Conservation (phyloP, 2,797 vertebrate genomes). For the Toxotes lorentzi region DNA sequence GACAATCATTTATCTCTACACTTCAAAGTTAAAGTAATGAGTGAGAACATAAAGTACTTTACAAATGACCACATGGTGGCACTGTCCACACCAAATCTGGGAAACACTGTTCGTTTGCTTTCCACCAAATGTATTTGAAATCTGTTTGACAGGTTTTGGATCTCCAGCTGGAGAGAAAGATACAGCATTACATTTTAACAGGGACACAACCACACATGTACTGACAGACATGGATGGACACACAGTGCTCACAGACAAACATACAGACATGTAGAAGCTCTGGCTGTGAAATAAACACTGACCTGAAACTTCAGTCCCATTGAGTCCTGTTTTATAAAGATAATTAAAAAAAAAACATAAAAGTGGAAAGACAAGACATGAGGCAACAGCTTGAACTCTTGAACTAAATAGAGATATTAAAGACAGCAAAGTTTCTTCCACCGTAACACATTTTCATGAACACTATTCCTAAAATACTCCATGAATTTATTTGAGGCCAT, state of each 20-base stretch:
- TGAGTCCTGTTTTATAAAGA: conserved; percentile 63
- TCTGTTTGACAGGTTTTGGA: neutral
- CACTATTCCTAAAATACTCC: neutral
- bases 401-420: neutral
- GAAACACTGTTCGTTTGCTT: neutral
- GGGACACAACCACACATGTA: neutral
- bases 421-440: neutral
- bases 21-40: neutral
- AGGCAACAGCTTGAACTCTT: neutral
- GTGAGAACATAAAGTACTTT: neutral
- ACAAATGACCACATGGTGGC: conserved; percentile 40
- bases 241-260: neutral
- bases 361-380: neutral
- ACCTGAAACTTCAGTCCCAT: conserved; percentile 74
- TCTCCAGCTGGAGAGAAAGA: neutral
- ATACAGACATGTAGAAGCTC: conserved; percentile 14
- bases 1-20: too few species aligned
- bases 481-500: neutral
- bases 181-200: neutral
- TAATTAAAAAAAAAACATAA: neutral
- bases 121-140: neutral
- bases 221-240: conserved; percentile 26
- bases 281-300: conserved; percentile 36
- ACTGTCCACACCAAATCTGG: conserved; percentile 5
- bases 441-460: neutral